Evolutionary conservation across 2,113 vertebrate genomes (phyloP).

Genomic region (Oryzias curvinotus): DNA sequence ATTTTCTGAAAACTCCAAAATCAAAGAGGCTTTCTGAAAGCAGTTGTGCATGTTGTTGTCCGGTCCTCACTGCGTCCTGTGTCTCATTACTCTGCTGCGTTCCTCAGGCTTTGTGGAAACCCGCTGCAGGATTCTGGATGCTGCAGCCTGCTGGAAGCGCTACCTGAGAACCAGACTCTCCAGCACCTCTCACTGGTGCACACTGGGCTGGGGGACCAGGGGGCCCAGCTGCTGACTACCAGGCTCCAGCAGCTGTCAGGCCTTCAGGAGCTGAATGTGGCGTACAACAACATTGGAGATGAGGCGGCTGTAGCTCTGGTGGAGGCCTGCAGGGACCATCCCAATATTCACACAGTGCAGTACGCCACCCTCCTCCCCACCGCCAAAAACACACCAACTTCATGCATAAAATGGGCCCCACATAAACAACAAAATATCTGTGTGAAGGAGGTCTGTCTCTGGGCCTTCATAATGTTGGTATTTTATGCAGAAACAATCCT

Average conservation of each 20-base stretch:
- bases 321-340: slow-evolving; percentile 84
- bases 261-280: slow-evolving; percentile 90
- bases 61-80: no score
- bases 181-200: slow-evolving; percentile 86
- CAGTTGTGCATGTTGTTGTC: no score
- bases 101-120: slow-evolving; percentile 87
- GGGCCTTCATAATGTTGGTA: no score
- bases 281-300: slow-evolving; percentile 90
- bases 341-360: slow-evolving; percentile 56
- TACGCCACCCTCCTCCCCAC: slow-evolving; percentile 13
- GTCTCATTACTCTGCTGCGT: neutral
- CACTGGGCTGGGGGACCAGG: slow-evolving; percentile 83
- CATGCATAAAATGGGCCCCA: neutral
- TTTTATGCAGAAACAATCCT: no score
- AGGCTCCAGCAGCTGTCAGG: slow-evolving; percentile 75
- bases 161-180: slow-evolving; percentile 83
- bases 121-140: slow-evolving; percentile 78
- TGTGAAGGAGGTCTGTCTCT: no score
- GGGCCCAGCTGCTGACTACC: slow-evolving; percentile 77
- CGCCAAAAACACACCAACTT: neutral
- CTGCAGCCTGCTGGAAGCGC: slow-evolving; percentile 77
- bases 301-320: slow-evolving; percentile 81
- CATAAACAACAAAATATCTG: no score
- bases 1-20: no score
- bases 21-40: no score